Percentiles rank a stretch among this genome's conserved stretches.
Conservation (phyloP, 2,888 invertebrate genomes). For the Yponomeuta evonymella region DNA sequence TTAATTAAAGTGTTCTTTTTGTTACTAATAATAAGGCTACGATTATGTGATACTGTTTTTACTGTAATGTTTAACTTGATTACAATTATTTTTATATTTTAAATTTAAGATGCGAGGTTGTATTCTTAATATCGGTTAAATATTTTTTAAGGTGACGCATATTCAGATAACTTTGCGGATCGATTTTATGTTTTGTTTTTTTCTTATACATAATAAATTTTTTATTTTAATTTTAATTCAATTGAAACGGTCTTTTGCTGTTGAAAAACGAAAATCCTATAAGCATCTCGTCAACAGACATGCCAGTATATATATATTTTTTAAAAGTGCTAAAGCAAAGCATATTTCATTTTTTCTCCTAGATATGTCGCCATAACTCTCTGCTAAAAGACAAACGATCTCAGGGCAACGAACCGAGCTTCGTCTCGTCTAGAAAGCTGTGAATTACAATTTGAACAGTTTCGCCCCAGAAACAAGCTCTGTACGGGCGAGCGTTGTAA, state of each 20-base stretch:
- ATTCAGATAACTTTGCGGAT: background rate
- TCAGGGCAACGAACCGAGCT: slow-evolving; percentile 51
- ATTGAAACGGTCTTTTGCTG: slow-evolving; percentile 7
- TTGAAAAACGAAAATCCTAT: background rate
- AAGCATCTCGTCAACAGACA: background rate
- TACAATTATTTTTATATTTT: background rate
- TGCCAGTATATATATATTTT: background rate
- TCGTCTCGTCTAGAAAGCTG: slow-evolving; percentile 22
- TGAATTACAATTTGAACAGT: slow-evolving; percentile 23
- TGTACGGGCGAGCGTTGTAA: slow-evolving; percentile 45
- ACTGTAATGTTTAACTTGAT: background rate
- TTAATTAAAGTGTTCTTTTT: background rate
- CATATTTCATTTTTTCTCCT: slow-evolving; percentile 17
- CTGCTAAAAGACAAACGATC: slow-evolving; percentile 8
- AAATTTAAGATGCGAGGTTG: background rate
- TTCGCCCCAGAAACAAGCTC: slow-evolving; percentile 63
- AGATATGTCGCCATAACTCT: slow-evolving; percentile 23
- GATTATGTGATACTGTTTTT: background rate
- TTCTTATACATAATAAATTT: slow-evolving; percentile 17
- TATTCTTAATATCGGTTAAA: background rate
- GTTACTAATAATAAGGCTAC: background rate
- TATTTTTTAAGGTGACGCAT: background rate
- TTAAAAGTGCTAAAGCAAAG: too few relatives aligned
- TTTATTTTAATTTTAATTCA: slow-evolving; percentile 18
- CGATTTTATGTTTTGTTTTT: background rate